These are phyloP conservation scores for Psophia crepitans DNA, from an alignment of 2,113 vertebrate genomes.

Conservation along the genomic window DNA sequence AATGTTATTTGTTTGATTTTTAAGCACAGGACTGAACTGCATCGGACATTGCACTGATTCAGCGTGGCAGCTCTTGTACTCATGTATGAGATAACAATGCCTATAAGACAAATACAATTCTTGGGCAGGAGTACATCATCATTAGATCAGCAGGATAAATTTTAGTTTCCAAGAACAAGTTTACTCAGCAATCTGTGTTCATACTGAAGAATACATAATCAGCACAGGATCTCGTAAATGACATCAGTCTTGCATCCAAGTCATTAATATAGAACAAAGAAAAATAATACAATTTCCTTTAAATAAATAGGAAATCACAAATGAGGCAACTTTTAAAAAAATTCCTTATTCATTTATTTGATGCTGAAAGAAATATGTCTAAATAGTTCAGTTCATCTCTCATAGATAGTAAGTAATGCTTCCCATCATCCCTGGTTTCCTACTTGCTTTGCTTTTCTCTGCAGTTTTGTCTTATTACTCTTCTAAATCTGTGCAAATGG, in stretches of 20 bases:
- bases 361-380: not conserved
- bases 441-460: not conserved
- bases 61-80: not conserved
- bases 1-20: not conserved
- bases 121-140: not conserved
- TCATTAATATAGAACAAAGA: not conserved
- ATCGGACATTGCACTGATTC: not conserved
- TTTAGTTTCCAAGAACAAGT: not conserved
- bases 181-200: not conserved
- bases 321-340: not conserved
- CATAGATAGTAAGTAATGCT: not conserved
- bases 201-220: not conserved
- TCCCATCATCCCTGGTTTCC: not conserved
- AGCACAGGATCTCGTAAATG: not conserved
- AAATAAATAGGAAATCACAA: not conserved
- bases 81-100: not conserved
- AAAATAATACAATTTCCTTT: not conserved
- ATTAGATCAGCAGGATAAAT: not conserved
- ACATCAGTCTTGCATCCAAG: not conserved
- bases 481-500: not conserved
- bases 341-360: not conserved
- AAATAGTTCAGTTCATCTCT: not conserved
- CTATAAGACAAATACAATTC: not conserved
- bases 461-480: not conserved
- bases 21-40: not conserved